Evolutionary conservation across 2,797 vertebrate species (phyloP), one percentile per base, ranked within the genome.

Genomic region (Helarctos malayanus): DNA sequence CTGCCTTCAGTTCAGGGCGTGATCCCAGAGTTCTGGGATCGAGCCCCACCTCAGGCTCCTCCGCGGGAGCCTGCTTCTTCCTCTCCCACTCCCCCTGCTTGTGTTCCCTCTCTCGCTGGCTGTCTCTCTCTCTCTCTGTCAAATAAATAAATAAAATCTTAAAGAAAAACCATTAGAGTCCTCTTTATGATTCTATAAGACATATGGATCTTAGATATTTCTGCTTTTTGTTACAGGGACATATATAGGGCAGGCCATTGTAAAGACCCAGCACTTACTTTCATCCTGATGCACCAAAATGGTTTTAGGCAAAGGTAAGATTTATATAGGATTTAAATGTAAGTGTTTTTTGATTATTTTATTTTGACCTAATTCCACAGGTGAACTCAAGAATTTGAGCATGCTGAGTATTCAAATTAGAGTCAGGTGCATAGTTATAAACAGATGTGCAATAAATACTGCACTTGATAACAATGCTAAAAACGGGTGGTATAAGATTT

Each of bases 321-420:
- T 8, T 73, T 89, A 45, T 19, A 23, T 65, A 78, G 23, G 10
- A 16, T 71, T 85, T 91, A 82, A 65, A 27, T 49, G 41, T 75
- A 68, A 54, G n/a, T 27, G 35, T 16, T 87, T 89, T 82, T 52
- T 32, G 3, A 57, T 89, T 80, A 3, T 57, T 80, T 80, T 32
- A 38, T 35, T 87, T 68, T 29, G 54, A 65, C 38, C 27, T 38
- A 68, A 23, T 69, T 92, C 45, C 65, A 21, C n/a, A 29, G 29
- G 25, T 71, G 57, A 97, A 84, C 61, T 76, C 19, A 76, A 86
- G 47, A 93, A 88, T 92, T 65, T 83, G 29, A 68, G 8, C 12
- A 35, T 32, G 16, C 45, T 65, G 95, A 61, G 47, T 68, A n/a
- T 71, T 91, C 32, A 89, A 59, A 59, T 90, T 54, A 89, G 47